Conservation (phyloP, 1,140 invertebrate genomes). For the Macrostomum lignano region DNA sequence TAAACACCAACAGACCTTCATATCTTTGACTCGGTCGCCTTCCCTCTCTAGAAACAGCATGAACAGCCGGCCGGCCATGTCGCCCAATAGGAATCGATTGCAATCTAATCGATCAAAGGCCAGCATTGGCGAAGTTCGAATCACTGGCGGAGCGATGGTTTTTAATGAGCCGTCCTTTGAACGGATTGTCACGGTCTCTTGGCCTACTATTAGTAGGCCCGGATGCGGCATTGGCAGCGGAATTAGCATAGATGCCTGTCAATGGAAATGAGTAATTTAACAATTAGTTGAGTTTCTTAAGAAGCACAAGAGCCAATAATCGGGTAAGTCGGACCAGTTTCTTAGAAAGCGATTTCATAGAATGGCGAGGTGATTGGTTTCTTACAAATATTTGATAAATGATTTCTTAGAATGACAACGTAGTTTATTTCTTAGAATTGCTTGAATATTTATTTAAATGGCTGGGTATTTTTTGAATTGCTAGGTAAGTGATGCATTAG, state of each 20-base stretch:
- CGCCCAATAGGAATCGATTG: slow-evolving; percentile 65
- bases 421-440: too few relatives aligned
- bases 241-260: slow-evolving; percentile 6
- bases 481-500: too few relatives aligned
- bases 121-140: slow-evolving; percentile 38
- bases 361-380: too few relatives aligned
- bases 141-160: slow-evolving; percentile 2
- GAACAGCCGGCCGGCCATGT: slow-evolving; percentile 71
- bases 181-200: slow-evolving; percentile 85
- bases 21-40: slow-evolving; percentile 50
- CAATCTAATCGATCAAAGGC: slow-evolving; percentile 76
- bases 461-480: too few relatives aligned
- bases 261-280: not conserved
- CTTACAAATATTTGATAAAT: too few relatives aligned
- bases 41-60: slow-evolving; percentile 74
- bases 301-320: slow-evolving; percentile 3
- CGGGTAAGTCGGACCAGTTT: too few relatives aligned
- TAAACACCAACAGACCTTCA: slow-evolving; percentile 34
- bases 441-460: too few relatives aligned
- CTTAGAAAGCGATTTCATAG: too few relatives aligned
- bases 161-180: slow-evolving; percentile 40
- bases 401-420: too few relatives aligned
- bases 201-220: slow-evolving; percentile 78
- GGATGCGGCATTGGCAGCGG: slow-evolving; percentile 60
- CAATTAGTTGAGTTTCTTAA: not conserved